These are phyloP conservation scores for Lutraria rhynchaena DNA, from an alignment of 1,140 invertebrate species.

Conservation along the genomic window DNA sequence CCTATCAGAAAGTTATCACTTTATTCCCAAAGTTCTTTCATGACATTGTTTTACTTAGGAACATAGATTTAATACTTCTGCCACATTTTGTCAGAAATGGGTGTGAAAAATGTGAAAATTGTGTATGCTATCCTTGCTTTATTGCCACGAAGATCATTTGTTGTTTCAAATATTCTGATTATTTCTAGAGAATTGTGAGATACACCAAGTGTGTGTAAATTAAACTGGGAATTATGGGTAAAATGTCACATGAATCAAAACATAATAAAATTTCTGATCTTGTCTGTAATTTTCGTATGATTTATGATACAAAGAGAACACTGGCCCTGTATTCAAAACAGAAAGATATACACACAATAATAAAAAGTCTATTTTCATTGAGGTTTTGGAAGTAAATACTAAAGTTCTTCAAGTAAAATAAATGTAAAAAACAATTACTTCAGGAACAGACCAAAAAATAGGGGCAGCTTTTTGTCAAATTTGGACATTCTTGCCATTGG, in stretches of 20 bases:
- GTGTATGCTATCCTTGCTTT: constrained; percentile 28
- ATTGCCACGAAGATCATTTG: constrained; percentile 28
- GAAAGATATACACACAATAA: no score
- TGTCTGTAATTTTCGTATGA: constrained; percentile 43
- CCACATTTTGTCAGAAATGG: constrained; percentile 39
- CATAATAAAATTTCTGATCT: constrained; percentile 27
- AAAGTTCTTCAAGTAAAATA: no score
- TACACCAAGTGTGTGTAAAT: constrained; percentile 41
- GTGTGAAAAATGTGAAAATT: constrained; percentile 53
- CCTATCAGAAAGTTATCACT: constrained; percentile 38
- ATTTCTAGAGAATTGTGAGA: constrained; percentile 24
- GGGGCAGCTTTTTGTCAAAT: no score
- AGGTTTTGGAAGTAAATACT: no score
- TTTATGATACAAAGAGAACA: constrained; percentile 4
- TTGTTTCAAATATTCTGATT: constrained; percentile 36
- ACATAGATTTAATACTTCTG: constrained; percentile 52
- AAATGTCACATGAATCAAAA: constrained; percentile 44
- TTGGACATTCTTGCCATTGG: no score
- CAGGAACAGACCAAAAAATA: no score
- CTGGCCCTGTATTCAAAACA: background rate
- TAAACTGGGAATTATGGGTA: constrained; percentile 42
- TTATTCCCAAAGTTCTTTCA: background rate
- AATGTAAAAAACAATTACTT: no score
- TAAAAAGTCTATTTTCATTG: no score
- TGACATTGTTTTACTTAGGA: constrained; percentile 46